These are phyloP conservation scores for Stenodera caucasica DNA, from an alignment of 2,888 invertebrate species.

Conservation along the genomic window DNA sequence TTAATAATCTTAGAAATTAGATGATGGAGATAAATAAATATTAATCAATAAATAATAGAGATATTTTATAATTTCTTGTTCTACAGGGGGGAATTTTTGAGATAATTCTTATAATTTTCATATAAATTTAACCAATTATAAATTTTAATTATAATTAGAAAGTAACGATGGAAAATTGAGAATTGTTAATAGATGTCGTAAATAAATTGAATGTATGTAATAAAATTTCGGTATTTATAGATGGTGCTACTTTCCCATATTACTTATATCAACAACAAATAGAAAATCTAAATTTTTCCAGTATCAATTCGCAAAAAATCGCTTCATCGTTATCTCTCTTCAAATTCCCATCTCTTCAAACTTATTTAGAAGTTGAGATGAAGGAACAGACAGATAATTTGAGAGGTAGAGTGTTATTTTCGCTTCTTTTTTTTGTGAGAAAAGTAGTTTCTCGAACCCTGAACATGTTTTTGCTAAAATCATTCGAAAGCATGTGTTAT, in stretches of 20 bases:
- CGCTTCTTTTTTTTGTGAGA: too few species aligned
- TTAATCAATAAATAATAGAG: background rate
- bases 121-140: background rate
- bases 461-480: too few species aligned
- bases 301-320: too few species aligned
- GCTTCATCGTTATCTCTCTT: too few species aligned
- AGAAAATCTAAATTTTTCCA: background rate
- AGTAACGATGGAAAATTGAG: background rate
- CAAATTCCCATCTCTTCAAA: too few species aligned
- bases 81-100: background rate
- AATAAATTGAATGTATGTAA: background rate
- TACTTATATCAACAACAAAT: slow-evolving; percentile 4
- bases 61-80: background rate
- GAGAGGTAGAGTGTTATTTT: too few species aligned
- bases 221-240: background rate
- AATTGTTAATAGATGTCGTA: background rate
- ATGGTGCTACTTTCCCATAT: background rate
- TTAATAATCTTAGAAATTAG: too few species aligned
- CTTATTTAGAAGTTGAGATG: too few species aligned
- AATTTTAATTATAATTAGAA: slow-evolving; percentile 1
- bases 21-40: too few species aligned
- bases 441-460: background rate
- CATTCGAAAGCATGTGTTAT: background rate
- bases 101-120: background rate
- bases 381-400: too few species aligned